Evolutionary conservation across 2,113 vertebrate species (phyloP).

Genomic region (Phaethornis superciliosus): DNA sequence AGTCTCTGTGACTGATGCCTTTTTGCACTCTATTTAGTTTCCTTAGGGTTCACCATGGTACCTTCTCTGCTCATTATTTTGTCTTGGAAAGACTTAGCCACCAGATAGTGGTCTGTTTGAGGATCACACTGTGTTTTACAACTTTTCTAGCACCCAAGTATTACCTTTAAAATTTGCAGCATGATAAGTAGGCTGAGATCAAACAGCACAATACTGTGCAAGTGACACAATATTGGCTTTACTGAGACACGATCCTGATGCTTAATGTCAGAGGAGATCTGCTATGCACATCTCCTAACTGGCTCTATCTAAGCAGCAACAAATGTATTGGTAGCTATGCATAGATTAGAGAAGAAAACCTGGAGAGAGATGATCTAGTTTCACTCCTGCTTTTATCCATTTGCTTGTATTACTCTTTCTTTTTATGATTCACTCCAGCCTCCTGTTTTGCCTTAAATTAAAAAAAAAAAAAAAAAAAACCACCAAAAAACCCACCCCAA

Average conservation of each 20-base stretch:
- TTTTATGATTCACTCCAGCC: not conserved
- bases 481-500: not conserved
- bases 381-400: not conserved
- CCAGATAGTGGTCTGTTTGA: accelerated
- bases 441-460: not conserved
- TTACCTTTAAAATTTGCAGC: not conserved
- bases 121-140: not conserved
- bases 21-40: not conserved
- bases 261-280: not conserved
- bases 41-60: not conserved
- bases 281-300: not conserved
- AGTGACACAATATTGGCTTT: not conserved
- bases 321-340: not conserved
- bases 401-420: not conserved
- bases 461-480: no score
- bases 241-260: not conserved
- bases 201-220: not conserved
- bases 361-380: not conserved
- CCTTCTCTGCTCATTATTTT: not conserved
- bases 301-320: not conserved
- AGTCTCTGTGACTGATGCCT: not conserved
- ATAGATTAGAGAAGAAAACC: not conserved
- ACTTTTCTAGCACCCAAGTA: not conserved
- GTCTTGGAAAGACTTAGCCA: not conserved
- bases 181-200: not conserved